Conservation (phyloP, 1,140 invertebrate species). For the Catajapyx aquilonaris region DNA sequence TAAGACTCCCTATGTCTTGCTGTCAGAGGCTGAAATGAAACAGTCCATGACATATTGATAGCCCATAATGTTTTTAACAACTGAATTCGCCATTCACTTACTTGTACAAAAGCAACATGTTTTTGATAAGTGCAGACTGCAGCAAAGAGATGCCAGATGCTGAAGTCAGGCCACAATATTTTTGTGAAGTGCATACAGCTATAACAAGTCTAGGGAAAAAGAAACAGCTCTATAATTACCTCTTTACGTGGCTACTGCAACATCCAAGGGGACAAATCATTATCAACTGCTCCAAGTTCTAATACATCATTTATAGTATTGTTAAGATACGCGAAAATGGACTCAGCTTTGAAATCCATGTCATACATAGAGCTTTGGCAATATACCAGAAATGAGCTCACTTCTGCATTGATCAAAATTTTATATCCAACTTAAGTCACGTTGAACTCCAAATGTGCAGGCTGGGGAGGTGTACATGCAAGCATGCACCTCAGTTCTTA, state of each 20-base stretch:
- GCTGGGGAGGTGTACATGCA: too few relatives aligned
- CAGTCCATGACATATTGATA: too few relatives aligned
- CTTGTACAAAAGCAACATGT: conserved; percentile 15
- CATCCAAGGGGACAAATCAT: neutral
- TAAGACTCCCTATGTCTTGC: too few relatives aligned
- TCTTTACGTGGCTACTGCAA: neutral
- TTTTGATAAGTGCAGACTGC: conserved; percentile 70
- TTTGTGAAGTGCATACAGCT: conserved; percentile 55
- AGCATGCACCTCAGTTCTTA: too few relatives aligned
- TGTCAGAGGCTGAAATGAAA: too few relatives aligned
- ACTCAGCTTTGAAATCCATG: neutral
- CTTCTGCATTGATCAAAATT: too few relatives aligned
- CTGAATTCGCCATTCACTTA: conserved; percentile 1
- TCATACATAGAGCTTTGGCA: too few relatives aligned
- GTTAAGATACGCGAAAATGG: neutral
- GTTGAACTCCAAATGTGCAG: too few relatives aligned
- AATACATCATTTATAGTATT: neutral
- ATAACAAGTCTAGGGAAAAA: conserved; percentile 34
- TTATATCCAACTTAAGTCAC: too few relatives aligned
- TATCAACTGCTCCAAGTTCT: neutral
- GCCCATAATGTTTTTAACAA: too few relatives aligned
- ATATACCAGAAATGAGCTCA: too few relatives aligned
- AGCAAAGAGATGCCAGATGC: conserved; percentile 66
- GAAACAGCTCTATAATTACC: conserved; percentile 3
- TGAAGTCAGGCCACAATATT: conserved; percentile 85